Base-by-base conservation (phyloP, 2,113 vertebrate genomes). In the Mus pahari region DNA sequence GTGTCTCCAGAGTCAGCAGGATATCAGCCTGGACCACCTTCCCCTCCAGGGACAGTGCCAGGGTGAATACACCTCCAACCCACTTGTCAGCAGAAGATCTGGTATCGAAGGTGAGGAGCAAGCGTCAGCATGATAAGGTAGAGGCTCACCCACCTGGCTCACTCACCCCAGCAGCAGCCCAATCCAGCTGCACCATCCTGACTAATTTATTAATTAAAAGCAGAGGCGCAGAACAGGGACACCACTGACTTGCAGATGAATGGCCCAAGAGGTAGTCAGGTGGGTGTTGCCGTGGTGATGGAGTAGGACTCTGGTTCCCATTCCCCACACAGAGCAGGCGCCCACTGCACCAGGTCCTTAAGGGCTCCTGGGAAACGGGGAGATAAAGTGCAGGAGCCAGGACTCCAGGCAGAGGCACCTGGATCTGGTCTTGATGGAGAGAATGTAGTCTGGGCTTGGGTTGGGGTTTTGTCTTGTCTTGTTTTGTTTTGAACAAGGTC, bases 191-290 rank as follows among this genome's bases (percentile, higher is more conserved):
- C 58, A 12, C 81, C 39, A 4, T 3, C 84, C 94, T 14, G 19
- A 62, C 75, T 95, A 45, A 48, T 89, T n/a, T 86, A 82, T 97
- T 98, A 96, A 98, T 98, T 97, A 97, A 96, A 97, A 96, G 91
- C 87, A 86, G 96, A 97, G 39, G 66, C 96, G 12, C 20, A 66
- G 28, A 14, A 92, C 96, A 88, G 95, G 17, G 42, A 31, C 31
- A 9, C 22, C 10, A 20, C 97, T 92, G 98, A 98, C 97, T 96
- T 62, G 77, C 92, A 92, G 79, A 97, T 94, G 96, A 97, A 97
- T 96, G 86, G 95, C 73, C 75, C 66, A 62, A 42, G 48, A 93
- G 93, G 26, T 97, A 82, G 96, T 96, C 60, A 97, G 58, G 90
- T 70, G 60, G 14, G 71, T 89, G 96, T 93, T 95, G 0, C 1